Base-by-base conservation (phyloP, 2,797 vertebrate genomes). In the Alca torda region DNA sequence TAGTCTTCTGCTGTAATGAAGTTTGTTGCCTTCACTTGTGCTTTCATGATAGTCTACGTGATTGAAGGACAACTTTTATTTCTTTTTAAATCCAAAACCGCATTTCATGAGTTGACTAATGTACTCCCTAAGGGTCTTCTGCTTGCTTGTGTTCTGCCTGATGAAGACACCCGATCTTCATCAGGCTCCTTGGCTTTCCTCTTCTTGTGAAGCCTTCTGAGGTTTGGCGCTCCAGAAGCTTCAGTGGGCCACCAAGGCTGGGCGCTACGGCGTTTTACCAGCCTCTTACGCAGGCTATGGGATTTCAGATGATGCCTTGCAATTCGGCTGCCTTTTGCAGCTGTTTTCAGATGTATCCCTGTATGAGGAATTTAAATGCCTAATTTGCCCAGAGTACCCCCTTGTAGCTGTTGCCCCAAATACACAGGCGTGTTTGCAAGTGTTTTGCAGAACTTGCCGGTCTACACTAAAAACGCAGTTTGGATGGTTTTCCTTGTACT, bases 401-500 rank as follows among this genome's bases (percentile, higher is more conserved):
- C 9, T 5, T 18, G 10, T 33, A 37, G 19, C 31, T 48, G 21
- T 33, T 77, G 46, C 13, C 45, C 25, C 20, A 11, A 35, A n/a
- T 61, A 28, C 13, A 45, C 11, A 13, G 0, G 1, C 41, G 30
- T 16, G 54, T 11, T 43, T 76, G 46, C 8, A 30, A 19, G 8
- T 13, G 17, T 16, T 72, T 81, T 78, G 50, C 21, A 10, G 16
- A 69, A 61, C 14, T 20, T 60, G 10, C 23, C 14, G 11, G 13
- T 25, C 57, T 68, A 5, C 1, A 0, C 18, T 11, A n/a, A 37
- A 57, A 65, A 41, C 2, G 16, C 4, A 0, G 10, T 26, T 39
- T 31, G 17, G 13, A 6, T 1, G 4, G 12, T 41, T 87, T 76
- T 53, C 19, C 30, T 19, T 45, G 28, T 10, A 25, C 25, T 46